Base-by-base conservation (phyloP, 2,113 vertebrate genomes). In the Phylloscopus trochiloides region DNA sequence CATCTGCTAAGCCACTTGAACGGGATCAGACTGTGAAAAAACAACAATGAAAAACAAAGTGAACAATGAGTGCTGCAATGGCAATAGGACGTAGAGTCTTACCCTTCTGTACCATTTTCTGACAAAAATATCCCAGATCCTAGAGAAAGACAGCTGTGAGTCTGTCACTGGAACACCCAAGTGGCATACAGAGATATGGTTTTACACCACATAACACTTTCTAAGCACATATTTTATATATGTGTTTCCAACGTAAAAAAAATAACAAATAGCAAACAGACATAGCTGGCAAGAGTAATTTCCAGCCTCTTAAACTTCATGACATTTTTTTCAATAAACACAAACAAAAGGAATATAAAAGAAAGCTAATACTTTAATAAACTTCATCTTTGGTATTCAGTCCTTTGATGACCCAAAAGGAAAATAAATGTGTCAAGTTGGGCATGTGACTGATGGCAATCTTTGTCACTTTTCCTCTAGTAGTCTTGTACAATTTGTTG, bases 1-100 rank as follows among this genome's bases (percentile, higher is more conserved):
- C 91, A 96, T 94, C 94, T 97, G 92, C 76, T 84, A 91, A 94
- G 95, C 70, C 72, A 77, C 59, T 96, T 77, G 45, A 87, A 55
- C 0, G 0, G 65, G 61, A 87, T 78, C 86, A 92, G 68, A 52
- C 21, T 80, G 32, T 50, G 40, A 84, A 92, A 91, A 90, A 90
- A 57, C 34, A 48, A 32, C 14, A 32, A 22, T 5, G 34, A 54
- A 90, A 94, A 94, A 32, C 47, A 66, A 88, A 80, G 21, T 24
- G 68, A 71, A 21, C 50, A 9, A 48, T 4, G 25, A 81, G 62
- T 2, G 1, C 45, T 48, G 17, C 28, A 50, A 36, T 17, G 45
- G 40, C 52, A 91, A 6, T 17, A 79, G 57, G 43, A 81, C 51
- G 59, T 7, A 71, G 16, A 34, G 28, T 34, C 54, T 76, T 57